Conservation (phyloP, 2,888 invertebrate species). For the Melinaea marsaeus region DNA sequence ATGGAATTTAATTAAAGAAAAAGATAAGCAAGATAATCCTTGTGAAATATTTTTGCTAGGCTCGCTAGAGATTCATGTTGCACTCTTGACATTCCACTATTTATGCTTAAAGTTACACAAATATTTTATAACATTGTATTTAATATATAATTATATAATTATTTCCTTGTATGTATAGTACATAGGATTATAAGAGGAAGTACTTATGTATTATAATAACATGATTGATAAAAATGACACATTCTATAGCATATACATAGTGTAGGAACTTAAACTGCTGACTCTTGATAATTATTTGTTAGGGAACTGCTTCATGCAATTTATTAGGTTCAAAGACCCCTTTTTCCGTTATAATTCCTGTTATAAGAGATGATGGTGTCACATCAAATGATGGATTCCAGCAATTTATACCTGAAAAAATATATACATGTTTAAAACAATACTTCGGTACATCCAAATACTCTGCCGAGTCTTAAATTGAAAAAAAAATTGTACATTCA, state of each 20-base stretch:
- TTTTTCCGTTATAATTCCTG: slow-evolving; percentile 95
- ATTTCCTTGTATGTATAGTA: background rate
- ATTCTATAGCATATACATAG: background rate
- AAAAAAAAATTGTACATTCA: no score
- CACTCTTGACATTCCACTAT: background rate
- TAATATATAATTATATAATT: background rate
- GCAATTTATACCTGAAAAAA: slow-evolving; percentile 86
- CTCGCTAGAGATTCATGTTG: background rate
- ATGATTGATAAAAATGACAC: background rate
- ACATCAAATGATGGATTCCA: slow-evolving; percentile 99
- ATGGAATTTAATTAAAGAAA: no score
- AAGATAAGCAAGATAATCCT: no score
- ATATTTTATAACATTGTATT: slow-evolving; percentile 1
- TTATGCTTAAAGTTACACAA: background rate
- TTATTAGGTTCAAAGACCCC: slow-evolving; percentile 87
- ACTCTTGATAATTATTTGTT: slow-evolving; percentile 17
- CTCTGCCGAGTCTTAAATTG: no score
- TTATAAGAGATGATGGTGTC: slow-evolving; percentile 94
- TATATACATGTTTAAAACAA: slow-evolving; percentile 10
- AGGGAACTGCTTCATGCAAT: slow-evolving; percentile 48
- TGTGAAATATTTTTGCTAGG: no score
- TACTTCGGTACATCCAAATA: no score
- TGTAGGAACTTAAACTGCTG: slow-evolving; percentile 6
- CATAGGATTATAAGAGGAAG: slow-evolving; percentile 2
- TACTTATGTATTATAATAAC: no score